Evolutionary conservation across 23 tunicate genomes (phyloP).

Genomic region (Corella eumyota): DNA sequence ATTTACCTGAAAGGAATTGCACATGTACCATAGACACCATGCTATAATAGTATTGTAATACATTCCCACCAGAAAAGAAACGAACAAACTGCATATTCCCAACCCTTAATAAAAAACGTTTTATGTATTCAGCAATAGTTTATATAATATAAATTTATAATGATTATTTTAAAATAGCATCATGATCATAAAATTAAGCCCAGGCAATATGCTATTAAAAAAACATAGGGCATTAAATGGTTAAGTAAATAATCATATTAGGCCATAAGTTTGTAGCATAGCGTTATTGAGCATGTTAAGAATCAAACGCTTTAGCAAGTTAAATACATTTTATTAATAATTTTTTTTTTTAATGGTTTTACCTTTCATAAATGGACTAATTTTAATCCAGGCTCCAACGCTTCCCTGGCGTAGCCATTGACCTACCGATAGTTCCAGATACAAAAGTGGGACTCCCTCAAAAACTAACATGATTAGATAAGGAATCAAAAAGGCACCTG

Average conservation of each 20-base stretch:
- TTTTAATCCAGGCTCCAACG: slow-evolving; percentile 56
- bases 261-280: too few relatives aligned
- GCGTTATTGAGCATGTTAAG: too few relatives aligned
- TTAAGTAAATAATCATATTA: too few relatives aligned
- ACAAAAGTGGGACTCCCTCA: slow-evolving; percentile 80
- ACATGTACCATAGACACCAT: slow-evolving; percentile 79
- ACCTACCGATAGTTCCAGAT: slow-evolving; percentile 69
- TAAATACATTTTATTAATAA: too few relatives aligned
- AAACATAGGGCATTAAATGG: too few relatives aligned
- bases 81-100: slow-evolving; percentile 77
- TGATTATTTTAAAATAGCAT: too few relatives aligned
- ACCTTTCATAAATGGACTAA: slow-evolving; percentile 59
- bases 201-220: too few relatives aligned
- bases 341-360: too few relatives aligned
- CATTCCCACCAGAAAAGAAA: slow-evolving; percentile 74
- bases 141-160: too few relatives aligned
- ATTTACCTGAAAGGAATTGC: slow-evolving; percentile 58
- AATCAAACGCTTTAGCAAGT: too few relatives aligned
- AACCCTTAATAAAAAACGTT: slow-evolving; percentile 31
- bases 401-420: slow-evolving; percentile 71
- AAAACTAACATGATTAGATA: slow-evolving; percentile 80
- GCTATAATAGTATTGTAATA: slow-evolving; percentile 92
- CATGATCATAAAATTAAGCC: too few relatives aligned
- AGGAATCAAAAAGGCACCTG: slow-evolving; percentile 93
- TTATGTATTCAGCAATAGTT: too few relatives aligned